Evolutionary conservation across 1,140 invertebrate genomes (phyloP).

Genomic region (Cotesia chilonis): DNA sequence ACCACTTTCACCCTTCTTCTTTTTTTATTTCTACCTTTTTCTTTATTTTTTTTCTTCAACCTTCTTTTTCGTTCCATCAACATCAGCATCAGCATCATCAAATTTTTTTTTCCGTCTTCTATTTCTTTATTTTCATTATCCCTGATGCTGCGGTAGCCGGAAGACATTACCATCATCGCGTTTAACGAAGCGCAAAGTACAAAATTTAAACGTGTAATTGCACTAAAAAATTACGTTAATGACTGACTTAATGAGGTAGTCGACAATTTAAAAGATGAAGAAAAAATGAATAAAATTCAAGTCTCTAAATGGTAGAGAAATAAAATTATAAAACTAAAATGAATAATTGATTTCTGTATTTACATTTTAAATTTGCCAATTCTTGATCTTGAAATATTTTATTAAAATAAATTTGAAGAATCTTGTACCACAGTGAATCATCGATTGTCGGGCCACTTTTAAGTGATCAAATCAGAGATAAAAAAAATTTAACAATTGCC

Average conservation of each 20-base stretch:
- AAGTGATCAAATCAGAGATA: no score
- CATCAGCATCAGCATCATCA: background rate
- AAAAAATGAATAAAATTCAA: background rate
- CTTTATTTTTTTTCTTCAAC: background rate
- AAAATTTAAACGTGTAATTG: conserved; percentile 14
- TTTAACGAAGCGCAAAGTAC: conserved; percentile 9
- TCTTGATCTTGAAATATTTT: no score
- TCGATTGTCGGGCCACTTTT: no score
- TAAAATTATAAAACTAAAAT: no score
- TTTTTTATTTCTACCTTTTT: background rate
- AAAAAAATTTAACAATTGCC: background rate
- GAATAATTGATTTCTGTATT: no score
- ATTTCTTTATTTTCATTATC: background rate
- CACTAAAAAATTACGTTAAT: conserved; percentile 21
- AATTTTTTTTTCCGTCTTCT: background rate
- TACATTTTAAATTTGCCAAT: no score
- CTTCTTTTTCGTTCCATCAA: no score
- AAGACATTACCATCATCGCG: conserved; percentile 9
- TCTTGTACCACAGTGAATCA: no score
- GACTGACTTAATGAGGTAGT: conserved; percentile 2
- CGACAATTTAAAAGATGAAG: background rate
- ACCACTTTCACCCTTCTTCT: conserved; percentile 20
- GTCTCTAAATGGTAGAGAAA: no score
- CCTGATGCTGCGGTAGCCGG: background rate
- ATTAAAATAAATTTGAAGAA: no score